These are phyloP conservation scores for Phrynocephalus vlangalii DNA, from an alignment of 2,797 vertebrate genomes.

Conservation along the genomic window DNA sequence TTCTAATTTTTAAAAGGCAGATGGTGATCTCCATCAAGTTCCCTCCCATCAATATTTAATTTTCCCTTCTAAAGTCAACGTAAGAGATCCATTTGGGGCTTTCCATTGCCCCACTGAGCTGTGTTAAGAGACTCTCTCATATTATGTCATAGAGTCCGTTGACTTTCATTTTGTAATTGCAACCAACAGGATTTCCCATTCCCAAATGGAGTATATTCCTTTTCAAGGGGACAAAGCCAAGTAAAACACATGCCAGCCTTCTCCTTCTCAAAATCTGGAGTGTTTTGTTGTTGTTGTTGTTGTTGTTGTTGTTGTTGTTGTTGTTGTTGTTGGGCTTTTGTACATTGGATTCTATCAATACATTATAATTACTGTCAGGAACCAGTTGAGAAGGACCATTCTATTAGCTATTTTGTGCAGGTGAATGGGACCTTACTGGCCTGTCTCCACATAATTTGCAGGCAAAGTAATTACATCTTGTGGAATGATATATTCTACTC, in stretches of 20 bases:
- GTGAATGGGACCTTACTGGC: conserved; percentile 52
- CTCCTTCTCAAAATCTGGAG: neutral
- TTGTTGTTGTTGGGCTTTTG: neutral
- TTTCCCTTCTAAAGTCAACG: no score
- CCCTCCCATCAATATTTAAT: no score
- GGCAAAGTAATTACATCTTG: conserved; percentile 66
- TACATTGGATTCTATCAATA: conserved; percentile 49
- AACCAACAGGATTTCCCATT: neutral
- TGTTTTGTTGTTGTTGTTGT: conserved; percentile 11
- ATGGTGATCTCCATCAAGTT: neutral
- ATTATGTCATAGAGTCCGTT: neutral
- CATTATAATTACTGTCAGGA: conserved; percentile 57
- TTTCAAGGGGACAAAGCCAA: conserved; percentile 34
- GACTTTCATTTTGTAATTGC: neutral
- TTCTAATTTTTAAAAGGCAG: neutral
- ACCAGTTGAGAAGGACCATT: conserved; percentile 60
- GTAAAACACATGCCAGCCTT: neutral
- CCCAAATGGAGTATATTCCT: neutral
- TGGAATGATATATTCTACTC: conserved; percentile 64
- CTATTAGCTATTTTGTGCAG: conserved; percentile 62
- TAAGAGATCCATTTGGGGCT: no score
- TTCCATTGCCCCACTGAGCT: no score
- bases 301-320: conserved; percentile 11
- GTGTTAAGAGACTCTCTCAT: no score
- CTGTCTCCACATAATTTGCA: conserved; percentile 56